Evolutionary conservation across 2,113 vertebrate genomes (phyloP).

Genomic region (Crocuta crocuta): DNA sequence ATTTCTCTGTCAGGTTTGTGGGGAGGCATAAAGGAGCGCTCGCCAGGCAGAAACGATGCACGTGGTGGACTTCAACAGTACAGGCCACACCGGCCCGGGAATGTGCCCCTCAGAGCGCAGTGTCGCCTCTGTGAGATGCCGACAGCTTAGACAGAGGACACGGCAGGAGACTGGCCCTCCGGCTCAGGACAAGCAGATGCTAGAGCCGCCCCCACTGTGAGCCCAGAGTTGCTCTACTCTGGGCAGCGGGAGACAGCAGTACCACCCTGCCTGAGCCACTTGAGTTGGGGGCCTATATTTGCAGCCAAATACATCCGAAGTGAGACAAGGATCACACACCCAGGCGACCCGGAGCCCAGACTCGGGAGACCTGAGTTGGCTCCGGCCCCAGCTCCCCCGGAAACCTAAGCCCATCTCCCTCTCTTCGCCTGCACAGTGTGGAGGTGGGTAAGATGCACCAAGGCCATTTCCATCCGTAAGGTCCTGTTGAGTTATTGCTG

Average conservation of each 20-base stretch:
- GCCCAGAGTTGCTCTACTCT: neutral
- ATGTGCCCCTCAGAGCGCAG: rapidly evolving
- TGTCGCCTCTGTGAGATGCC: neutral
- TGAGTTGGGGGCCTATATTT: no score
- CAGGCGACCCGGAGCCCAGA: neutral
- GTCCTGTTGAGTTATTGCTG: no score
- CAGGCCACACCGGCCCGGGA: rapidly evolving
- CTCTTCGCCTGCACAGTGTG: rapidly evolving
- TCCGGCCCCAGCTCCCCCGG: neutral
- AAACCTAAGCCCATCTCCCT: rapidly evolving
- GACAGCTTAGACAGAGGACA: rapidly evolving
- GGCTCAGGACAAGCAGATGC: neutral
- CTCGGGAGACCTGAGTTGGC: rapidly evolving
- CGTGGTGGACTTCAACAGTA: rapidly evolving
- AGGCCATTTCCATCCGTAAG: rapidly evolving
- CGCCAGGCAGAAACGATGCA: rapidly evolving
- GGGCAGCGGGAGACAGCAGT: rapidly evolving
- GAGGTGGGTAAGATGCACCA: rapidly evolving
- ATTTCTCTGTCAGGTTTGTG: neutral
- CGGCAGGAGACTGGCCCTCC: rapidly evolving
- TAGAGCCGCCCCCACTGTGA: rapidly evolving
- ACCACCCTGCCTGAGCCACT: rapidly evolving
- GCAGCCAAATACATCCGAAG: neutral
- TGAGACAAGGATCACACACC: neutral
- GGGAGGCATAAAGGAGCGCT: rapidly evolving